phyloP scores from a whole-genome alignment of 2,797 vertebrate species.

The Remorina albescens region DNA sequence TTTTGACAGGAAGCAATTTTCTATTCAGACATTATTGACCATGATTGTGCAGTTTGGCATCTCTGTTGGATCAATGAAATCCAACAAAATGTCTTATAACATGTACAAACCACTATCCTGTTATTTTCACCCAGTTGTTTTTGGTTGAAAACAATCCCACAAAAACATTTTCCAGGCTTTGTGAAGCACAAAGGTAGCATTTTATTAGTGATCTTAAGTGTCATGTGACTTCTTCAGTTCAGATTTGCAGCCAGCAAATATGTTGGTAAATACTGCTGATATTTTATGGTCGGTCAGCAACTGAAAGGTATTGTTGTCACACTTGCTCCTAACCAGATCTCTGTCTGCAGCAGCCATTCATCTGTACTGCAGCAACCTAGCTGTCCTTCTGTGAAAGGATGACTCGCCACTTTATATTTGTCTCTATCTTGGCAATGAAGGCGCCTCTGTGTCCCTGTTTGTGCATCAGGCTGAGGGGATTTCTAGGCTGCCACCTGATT shows the following conservation, averaged over 20 bases:
- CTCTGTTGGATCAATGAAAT: constrained; percentile 37
- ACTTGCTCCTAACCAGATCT: constrained; percentile 23
- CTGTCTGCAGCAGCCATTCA: constrained; percentile 32
- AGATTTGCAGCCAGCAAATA: constrained; percentile 29
- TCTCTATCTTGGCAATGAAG: constrained; percentile 66
- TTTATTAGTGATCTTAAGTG: constrained; percentile 41
- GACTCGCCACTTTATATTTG: constrained; percentile 66
- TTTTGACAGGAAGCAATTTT: constrained; percentile 54
- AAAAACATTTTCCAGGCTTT: constrained; percentile 38
- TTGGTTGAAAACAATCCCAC: constrained; percentile 32
- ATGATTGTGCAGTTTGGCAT: constrained; percentile 43
- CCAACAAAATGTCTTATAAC: constrained; percentile 48
- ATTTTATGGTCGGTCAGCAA: constrained; percentile 18
- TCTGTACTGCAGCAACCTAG: constrained; percentile 21
- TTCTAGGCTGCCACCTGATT: constrained; percentile 82
- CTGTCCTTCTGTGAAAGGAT: constrained; percentile 53
- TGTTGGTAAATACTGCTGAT: constrained; percentile 28
- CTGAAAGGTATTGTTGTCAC: constrained; percentile 44
- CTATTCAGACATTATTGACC: constrained; percentile 52
- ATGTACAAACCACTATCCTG: constrained; percentile 44
- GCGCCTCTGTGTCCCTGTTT: constrained; percentile 75
- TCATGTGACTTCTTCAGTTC: constrained; percentile 54
- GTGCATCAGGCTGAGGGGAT: constrained; percentile 74
- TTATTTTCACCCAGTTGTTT: constrained; percentile 60
- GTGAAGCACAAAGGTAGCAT: constrained; percentile 46